Conservation (phyloP, 2,113 vertebrate genomes). For the Leptodactylus fuscus region DNA sequence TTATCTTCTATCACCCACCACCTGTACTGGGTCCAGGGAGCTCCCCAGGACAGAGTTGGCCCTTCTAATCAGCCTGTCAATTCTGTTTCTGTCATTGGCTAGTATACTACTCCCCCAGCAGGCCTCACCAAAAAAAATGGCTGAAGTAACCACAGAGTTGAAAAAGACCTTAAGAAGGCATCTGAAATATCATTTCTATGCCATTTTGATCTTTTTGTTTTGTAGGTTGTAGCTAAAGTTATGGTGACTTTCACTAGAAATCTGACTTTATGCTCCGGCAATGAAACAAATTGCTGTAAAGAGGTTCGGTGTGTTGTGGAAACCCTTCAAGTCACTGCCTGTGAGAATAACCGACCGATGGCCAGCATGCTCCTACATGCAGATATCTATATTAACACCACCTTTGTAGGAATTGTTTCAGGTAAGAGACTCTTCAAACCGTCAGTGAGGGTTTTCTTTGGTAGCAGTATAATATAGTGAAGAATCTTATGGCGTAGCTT, state of each 20-base stretch:
- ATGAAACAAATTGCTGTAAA: conserved; percentile 74
- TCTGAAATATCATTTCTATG: not conserved
- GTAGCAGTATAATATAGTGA: too few relatives aligned
- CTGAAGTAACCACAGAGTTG: too few relatives aligned
- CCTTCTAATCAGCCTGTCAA: too few relatives aligned
- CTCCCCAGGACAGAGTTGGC: too few relatives aligned
- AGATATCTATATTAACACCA: conserved; percentile 79
- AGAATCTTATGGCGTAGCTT: too few relatives aligned
- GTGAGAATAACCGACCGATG: conserved; percentile 65
- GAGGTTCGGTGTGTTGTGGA: conserved; percentile 79
- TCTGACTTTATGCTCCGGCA: conserved; percentile 72
- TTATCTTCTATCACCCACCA: too few relatives aligned
- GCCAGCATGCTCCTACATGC: conserved; percentile 84
- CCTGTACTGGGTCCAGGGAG: too few relatives aligned
- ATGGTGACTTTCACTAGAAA: conserved; percentile 70
- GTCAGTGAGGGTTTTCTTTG: too few relatives aligned
- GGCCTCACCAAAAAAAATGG: too few relatives aligned
- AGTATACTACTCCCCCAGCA: too few relatives aligned
- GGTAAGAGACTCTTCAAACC: conserved; percentile 71
- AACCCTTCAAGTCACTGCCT: conserved; percentile 82
- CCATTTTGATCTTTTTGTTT: conserved; percentile 48
- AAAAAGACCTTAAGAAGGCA: too few relatives aligned
- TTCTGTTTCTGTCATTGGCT: too few relatives aligned
- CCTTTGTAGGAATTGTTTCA: conserved; percentile 71
- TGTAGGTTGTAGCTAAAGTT: conserved; percentile 74